Percentiles rank a stretch among this genome's conserved stretches.
phyloP scores from a whole-genome alignment of 2,797 vertebrate species.

The Sebastes nivosus region DNA sequence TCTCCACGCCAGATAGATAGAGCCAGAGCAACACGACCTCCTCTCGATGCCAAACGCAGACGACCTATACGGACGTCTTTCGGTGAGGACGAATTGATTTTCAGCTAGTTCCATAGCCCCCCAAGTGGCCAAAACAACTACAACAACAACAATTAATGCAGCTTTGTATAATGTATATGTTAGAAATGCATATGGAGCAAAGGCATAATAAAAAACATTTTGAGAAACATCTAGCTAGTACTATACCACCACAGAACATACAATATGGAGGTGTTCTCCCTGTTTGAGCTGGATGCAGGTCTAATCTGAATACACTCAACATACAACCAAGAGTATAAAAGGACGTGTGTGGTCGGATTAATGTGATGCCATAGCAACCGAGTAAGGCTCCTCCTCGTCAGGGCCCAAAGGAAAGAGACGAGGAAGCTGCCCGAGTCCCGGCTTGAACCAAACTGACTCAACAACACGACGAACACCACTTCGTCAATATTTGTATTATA shows the following conservation, averaged over 20 bases:
- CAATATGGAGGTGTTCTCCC: background rate
- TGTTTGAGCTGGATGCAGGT: background rate
- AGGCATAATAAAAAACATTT: background rate
- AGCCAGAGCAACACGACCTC: too few species aligned
- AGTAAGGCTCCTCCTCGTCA: conserved; percentile 11
- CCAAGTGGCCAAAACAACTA: background rate
- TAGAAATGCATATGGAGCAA: background rate
- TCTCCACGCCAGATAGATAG: too few species aligned
- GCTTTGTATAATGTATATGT: background rate
- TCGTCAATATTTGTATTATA: conserved; percentile 72
- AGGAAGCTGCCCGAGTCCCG: conserved; percentile 16
- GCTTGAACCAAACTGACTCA: conserved; percentile 49
- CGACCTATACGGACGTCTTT: too few species aligned
- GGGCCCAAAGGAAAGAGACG: conserved; percentile 9
- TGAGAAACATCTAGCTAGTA: too few species aligned
- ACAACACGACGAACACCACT: conserved; percentile 48
- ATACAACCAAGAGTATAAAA: conserved; percentile 1
- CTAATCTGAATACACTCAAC: background rate
- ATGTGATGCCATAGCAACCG: conserved; percentile 38
- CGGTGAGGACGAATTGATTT: too few species aligned
- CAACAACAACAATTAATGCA: background rate
- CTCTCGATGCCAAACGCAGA: too few species aligned
- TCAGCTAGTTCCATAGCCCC: background rate
- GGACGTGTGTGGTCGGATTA: conserved; percentile 17
- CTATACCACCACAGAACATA: background rate